Conservation (phyloP, 2,113 vertebrate species). For the Syrrhaptes paradoxus region DNA sequence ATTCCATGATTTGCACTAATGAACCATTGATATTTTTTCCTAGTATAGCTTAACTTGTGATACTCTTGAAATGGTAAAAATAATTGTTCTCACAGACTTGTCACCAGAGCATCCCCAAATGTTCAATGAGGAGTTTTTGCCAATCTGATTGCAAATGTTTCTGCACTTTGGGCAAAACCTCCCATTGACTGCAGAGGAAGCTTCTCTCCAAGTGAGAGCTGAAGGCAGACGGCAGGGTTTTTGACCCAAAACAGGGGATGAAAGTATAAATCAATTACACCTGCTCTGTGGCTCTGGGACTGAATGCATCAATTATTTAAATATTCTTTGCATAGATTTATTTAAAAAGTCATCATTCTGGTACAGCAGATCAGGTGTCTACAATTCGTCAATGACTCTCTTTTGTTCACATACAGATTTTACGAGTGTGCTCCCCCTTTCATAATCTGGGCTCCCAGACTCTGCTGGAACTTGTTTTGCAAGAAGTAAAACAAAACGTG, state of each 20-base stretch:
- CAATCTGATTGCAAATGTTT: constrained; percentile 29
- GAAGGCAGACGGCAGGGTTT: constrained; percentile 25
- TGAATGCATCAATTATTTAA: constrained; percentile 30
- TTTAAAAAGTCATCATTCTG: constrained; percentile 15
- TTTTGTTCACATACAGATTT: constrained; percentile 50
- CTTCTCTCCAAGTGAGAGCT: neutral
- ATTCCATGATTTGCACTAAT: constrained; percentile 71
- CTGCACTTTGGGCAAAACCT: constrained; percentile 49
- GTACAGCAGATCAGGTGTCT: constrained; percentile 54
- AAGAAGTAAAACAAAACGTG: constrained; percentile 72
- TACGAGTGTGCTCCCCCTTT: constrained; percentile 11
- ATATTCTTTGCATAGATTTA: constrained; percentile 37
- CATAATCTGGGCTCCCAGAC: constrained; percentile 58
- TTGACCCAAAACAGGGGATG: constrained; percentile 53
- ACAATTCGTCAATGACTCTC: neutral
- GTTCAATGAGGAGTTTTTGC: constrained; percentile 44
- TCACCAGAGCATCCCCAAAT: constrained; percentile 26
- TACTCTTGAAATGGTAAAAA: constrained; percentile 74
- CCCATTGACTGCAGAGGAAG: constrained; percentile 23
- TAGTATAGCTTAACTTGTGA: constrained; percentile 58
- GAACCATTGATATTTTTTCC: constrained; percentile 65
- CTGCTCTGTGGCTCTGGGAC: constrained; percentile 13
- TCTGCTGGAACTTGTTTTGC: constrained; percentile 65
- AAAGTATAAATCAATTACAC: constrained; percentile 48
- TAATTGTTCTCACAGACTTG: constrained; percentile 63